phyloP scores from a whole-genome alignment of 2,888 invertebrate species.

The Gandaritis pyraliata region DNA sequence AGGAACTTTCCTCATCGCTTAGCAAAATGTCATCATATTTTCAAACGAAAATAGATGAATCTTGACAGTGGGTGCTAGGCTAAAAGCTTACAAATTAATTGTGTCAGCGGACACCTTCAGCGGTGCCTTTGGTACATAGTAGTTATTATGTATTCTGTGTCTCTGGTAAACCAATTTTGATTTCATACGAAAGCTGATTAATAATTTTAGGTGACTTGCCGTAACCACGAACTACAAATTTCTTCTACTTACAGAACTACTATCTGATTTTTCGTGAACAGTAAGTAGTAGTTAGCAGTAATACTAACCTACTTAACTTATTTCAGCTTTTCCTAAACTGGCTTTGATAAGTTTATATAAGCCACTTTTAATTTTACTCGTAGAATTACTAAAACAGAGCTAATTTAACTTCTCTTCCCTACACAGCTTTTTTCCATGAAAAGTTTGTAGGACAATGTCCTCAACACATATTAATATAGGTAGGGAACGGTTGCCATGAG shows the following conservation, averaged over 20 bases:
- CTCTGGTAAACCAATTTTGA: constrained; percentile 13
- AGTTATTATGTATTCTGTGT: no score
- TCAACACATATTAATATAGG: no score
- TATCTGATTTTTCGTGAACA: no score
- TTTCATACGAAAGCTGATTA: constrained; percentile 8
- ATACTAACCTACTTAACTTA: constrained; percentile 6
- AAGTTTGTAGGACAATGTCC: no score
- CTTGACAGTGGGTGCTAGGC: neutral
- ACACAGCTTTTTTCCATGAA: no score
- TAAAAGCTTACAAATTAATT: constrained; percentile 23
- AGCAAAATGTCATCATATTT: no score
- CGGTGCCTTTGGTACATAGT: neutral
- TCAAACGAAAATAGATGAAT: neutral
- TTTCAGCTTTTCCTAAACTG: neutral
- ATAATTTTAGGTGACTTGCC: constrained; percentile 5
- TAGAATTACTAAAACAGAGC: neutral
- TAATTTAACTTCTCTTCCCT: no score
- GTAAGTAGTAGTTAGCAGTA: no score
- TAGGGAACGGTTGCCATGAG: no score
- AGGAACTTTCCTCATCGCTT: no score
- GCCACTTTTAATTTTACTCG: no score
- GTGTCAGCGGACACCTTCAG: constrained; percentile 6
- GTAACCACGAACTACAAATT: neutral
- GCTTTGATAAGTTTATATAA: constrained; percentile 5
- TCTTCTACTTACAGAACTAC: neutral